Evolutionary conservation across 1,140 invertebrate genomes (phyloP), one percentile per base, ranked within the genome.

Genomic region (Drosophila saltans): DNA sequence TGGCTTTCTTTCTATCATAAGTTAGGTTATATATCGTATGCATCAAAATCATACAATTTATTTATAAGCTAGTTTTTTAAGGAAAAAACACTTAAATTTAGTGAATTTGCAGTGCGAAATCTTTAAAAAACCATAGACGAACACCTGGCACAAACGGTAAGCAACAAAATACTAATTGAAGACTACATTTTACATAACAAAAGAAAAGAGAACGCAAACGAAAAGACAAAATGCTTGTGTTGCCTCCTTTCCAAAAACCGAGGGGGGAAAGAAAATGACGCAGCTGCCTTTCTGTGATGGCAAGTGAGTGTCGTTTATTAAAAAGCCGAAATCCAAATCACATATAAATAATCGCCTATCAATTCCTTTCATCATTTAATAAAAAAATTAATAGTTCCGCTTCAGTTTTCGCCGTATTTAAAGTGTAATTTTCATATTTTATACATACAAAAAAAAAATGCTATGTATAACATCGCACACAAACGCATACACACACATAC

Each of bases 11-110:
- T 86, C 81, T 90, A 91, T 89, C 84, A 89, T 92, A 92, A 92
- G 91, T 92, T 92, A 92, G 91, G 91, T 92, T 92, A 92, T 92
- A 92, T 92, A 92, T 92, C 91, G 91, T 92, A 91, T 91, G 90
- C 90, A 91, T 92, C 90, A 92, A 77, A 92, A 91, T 91, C 90
- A 92, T 92, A 92, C 88, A 92, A 92, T 92, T 52, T 92, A 92
- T 90, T 91, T 92, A 91, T 92, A 92, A 91, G 91, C 91, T 92
- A 92, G 91, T 91, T 91, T 91, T 91, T 91, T 92, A 92, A 92
- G 91, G 91, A 92, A 92, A 88, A 91, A 91, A 90, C 83, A 92
- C 90, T 91, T 92, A 92, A 91, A 91, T 92, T 92, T 92, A 91
- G 90, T 92, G 91, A 91, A 90, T 91, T 92, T 92, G 91, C 90